Conservation (phyloP, 1,140 invertebrate species). For the Tigriopus japonicus region DNA sequence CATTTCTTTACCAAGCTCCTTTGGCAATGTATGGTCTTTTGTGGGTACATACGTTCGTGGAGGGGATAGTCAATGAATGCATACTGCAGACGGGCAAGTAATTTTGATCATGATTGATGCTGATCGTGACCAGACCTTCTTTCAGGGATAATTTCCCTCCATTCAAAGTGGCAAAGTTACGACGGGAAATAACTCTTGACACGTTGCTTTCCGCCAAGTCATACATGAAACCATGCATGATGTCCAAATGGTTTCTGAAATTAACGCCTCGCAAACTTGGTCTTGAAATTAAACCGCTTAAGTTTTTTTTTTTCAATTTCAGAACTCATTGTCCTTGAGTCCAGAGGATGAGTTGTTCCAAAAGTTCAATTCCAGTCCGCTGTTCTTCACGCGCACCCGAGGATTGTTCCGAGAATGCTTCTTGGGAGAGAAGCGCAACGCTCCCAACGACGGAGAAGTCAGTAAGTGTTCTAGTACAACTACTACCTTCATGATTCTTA, state of each 20-base stretch:
- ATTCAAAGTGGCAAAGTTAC: neutral
- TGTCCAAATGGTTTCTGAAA: neutral
- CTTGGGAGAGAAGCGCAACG: slow-evolving; percentile 47
- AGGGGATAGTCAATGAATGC: too few species aligned
- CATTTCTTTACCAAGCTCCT: too few species aligned
- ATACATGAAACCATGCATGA: neutral
- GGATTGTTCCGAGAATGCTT: slow-evolving; percentile 78
- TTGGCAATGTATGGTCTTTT: too few species aligned
- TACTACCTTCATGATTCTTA: too few species aligned
- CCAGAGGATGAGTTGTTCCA: neutral
- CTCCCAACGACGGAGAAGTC: neutral
- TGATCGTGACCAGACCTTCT: too few species aligned
- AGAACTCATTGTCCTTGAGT: too few species aligned
- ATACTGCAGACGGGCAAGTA: too few species aligned
- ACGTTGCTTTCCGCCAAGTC: neutral
- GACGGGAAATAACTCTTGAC: neutral
- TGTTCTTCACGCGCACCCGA: slow-evolving; percentile 63
- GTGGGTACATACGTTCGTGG: too few species aligned
- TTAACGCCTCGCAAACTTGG: neutral
- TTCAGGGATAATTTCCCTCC: too few species aligned
- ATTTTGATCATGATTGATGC: too few species aligned
- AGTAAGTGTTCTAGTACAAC: neutral
- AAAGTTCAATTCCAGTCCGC: slow-evolving; percentile 38
- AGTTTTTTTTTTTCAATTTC: neutral
- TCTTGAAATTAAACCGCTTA: neutral